Evolutionary conservation across 2,113 vertebrate species (phyloP), one percentile per base, ranked within the genome.

Genomic region (Rhagologus leucostigma): DNA sequence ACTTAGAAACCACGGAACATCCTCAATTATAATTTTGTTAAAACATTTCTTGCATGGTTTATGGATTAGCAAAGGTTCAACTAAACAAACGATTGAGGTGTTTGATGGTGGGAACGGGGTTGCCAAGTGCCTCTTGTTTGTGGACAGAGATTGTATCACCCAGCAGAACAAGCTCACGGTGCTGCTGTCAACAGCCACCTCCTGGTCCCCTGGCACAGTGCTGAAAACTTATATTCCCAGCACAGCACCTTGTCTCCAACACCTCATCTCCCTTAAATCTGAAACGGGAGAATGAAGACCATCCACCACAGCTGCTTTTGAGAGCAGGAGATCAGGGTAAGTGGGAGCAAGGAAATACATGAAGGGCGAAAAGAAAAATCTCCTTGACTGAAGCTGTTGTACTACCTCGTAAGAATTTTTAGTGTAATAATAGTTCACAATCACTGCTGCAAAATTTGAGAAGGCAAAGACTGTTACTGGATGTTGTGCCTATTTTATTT

Each of bases 211-310:
- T 32, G 75, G 59, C 71, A 83, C 75, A 41, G 83, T 13, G 42
- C 91, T 93, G 93, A 90, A 95, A 93, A 93, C 47, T 35, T 32
- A 6, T 9, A 88, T 39, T 89, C 71, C 92, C 92, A 70, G 67
- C 22, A 90, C 39, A 89, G 42, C 71, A 83, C 55, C 92, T 74
- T 11, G 24, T 57, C 71, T 32, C 37, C 32, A 81, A 47, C 76
- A 67, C 76, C 68, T 90, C 83, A 81, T 41, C 60, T 78, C 69
- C 64, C 60, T 44, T 13, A 37, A 67, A 68, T 5, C 60, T 67
- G 68, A 84, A 71, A 89, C 21, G 22, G 1, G 62, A 92, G 73
- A 73, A 77, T 4, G 20, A 75, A 74, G 39, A 69, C 29, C 41
- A 42, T 55, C 37, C 65, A 69, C 70, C 63, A 73, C 75, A 90